phyloP scores from a whole-genome alignment of 2,113 vertebrate genomes.

The Chaetorhynchus papuensis region DNA sequence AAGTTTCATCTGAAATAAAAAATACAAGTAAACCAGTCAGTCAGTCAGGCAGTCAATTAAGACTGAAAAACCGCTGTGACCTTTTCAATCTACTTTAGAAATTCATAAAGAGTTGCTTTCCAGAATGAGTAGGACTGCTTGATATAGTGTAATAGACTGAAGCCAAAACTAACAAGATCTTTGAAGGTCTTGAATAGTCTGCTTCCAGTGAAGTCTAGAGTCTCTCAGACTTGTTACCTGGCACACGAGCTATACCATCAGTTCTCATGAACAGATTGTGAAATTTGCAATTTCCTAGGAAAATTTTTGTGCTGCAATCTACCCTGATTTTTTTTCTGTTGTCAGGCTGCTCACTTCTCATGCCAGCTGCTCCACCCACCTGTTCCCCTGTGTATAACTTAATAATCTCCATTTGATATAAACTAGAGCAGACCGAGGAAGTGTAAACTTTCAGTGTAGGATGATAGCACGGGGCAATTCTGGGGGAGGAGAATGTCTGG shows the following conservation, averaged over 20 bases:
- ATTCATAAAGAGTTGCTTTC: constrained; percentile 31
- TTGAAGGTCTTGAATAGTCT: constrained; percentile 55
- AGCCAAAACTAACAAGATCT: constrained; percentile 61
- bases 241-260: constrained; percentile 18
- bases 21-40: not conserved
- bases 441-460: constrained; percentile 52
- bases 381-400: constrained; percentile 65
- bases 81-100: constrained; percentile 52
- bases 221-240: constrained; percentile 61
- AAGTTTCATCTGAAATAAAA: not conserved
- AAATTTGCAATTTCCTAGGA: constrained; percentile 66
- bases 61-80: constrained; percentile 45
- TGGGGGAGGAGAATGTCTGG: constrained; percentile 50
- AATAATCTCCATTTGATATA: constrained; percentile 68
- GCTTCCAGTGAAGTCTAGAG: constrained; percentile 33
- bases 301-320: constrained; percentile 59
- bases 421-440: constrained; percentile 61
- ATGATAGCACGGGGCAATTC: constrained; percentile 34
- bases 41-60: constrained; percentile 9
- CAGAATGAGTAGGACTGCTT: constrained; percentile 38
- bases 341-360: constrained; percentile 75
- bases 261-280: constrained; percentile 60
- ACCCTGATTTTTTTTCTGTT: constrained; percentile 54
- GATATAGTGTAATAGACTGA: constrained; percentile 9
- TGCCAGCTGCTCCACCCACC: constrained; percentile 74